Base-by-base conservation (phyloP, 2,888 invertebrate genomes). In the Branchellion lobata region DNA sequence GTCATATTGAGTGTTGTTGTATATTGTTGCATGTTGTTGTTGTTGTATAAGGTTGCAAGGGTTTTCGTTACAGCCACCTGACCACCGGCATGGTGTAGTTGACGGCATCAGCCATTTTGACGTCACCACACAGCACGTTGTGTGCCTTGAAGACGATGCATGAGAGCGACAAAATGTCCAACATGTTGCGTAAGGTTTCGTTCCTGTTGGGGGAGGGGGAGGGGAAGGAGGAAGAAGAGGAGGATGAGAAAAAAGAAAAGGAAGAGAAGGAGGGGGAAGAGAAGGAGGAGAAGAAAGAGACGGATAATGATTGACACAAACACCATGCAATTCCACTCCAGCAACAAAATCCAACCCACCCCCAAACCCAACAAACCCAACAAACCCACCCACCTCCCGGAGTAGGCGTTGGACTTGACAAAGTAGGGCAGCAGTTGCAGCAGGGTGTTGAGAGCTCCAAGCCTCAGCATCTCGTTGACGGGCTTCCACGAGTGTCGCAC, bases 121-220 rank as follows among this genome's bases (percentile, higher is more conserved):
- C 85, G 5, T 84, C 83, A 53, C 88, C 88, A 79, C 89, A 87
- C 47, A 90, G 84, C 18, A 86, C 82, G 33, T 88, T 82, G 84
- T 90, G 90, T 91, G 94, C 88, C 81, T 92, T 91, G 3, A 96
- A 95, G 85, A 94, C 92, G 27, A 96, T 92, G 81, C 94, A 93
- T 86, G 95, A 95, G 61, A 96, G 93, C 0, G 93, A 92, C 65
- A 98, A 90, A 53, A 94, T 94, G 87, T 97, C 96, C 81, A 90
- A 87, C 1, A 93, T 93, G 77, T 92, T 92, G 57, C 92, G 90
- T 1, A 94, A 92, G 0, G 93, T 93, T 87, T 95, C 94, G 2
- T 92, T 92, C 83, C 92, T 92, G 82, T 29, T 33, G 18, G 53
- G n/a, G 3, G 47, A 36, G 47, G 18, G 8, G 47, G 8, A 47